Conservation (phyloP, 2,113 vertebrate genomes). For the Promerops cafer region DNA sequence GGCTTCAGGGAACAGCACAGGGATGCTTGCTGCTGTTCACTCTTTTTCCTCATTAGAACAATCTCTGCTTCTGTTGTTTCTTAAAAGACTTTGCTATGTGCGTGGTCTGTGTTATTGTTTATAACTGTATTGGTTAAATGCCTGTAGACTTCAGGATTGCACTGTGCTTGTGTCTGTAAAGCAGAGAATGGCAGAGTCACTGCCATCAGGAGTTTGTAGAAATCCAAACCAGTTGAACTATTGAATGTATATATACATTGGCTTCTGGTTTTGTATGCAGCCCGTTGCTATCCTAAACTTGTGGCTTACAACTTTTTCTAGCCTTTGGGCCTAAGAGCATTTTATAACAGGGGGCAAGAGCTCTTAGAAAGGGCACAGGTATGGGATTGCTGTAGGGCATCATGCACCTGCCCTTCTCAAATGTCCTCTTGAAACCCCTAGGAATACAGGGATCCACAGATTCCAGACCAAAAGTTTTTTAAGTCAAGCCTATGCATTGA, state of each 20-base stretch:
- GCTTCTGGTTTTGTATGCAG: neutral
- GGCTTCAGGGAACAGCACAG: neutral
- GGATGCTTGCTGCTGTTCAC: neutral
- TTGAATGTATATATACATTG: neutral
- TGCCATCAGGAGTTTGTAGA: neutral
- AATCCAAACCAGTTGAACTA: neutral
- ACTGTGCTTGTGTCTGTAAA: neutral
- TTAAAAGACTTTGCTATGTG: rapidly evolving
- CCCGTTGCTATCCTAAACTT: neutral
- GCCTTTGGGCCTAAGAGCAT: neutral
- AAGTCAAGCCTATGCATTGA: neutral
- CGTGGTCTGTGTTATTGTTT: neutral
- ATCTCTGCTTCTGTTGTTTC: neutral
- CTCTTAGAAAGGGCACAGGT: neutral
- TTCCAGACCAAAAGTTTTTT: neutral
- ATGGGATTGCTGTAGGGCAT: neutral
- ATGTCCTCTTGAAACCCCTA: neutral
- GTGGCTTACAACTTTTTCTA: neutral
- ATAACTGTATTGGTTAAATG: neutral
- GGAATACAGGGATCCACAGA: neutral
- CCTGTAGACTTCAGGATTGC: neutral
- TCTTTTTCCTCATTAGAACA: neutral
- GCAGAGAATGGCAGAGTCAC: neutral
- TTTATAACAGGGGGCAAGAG: neutral
- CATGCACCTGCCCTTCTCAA: neutral